Conservation (phyloP, 1,140 invertebrate genomes). For the Agrilus planipennis region DNA sequence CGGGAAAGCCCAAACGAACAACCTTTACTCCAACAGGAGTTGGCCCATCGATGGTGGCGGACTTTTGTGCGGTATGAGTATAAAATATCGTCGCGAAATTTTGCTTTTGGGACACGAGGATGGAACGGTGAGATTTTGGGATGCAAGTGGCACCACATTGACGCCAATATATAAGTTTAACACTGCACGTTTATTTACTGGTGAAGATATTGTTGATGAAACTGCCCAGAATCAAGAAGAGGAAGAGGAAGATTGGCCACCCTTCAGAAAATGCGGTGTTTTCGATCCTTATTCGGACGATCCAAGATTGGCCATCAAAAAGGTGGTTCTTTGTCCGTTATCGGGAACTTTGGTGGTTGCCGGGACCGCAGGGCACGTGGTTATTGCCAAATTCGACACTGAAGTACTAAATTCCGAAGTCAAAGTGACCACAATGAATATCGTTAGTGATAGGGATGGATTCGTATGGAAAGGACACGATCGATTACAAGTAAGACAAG, state of each 20-base stretch:
- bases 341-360: conserved; percentile 79
- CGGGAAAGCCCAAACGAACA: conserved; percentile 60
- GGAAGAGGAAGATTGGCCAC: conserved; percentile 67
- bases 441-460: conserved; percentile 82
- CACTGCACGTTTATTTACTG: conserved; percentile 69
- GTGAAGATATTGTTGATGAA: conserved; percentile 38
- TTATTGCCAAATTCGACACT: conserved; percentile 63
- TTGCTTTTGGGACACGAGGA: conserved; percentile 92
- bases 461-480: conserved; percentile 99
- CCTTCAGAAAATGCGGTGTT: conserved; percentile 83
- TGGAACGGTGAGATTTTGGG: conserved; percentile 90
- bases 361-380: conserved; percentile 87
- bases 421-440: conserved; percentile 62
- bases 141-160: conserved; percentile 69
- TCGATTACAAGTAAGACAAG: conserved; percentile 50
- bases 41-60: conserved; percentile 69
- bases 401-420: conserved; percentile 33
- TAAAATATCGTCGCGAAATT: conserved; percentile 45
- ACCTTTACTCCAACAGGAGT: conserved; percentile 52
- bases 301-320: conserved; percentile 84
- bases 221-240: conserved; percentile 18
- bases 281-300: conserved; percentile 98
- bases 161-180: conserved; percentile 78
- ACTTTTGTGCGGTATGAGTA: conserved; percentile 38
- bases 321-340: conserved; percentile 72